These are phyloP conservation scores for Ageneiosus marmoratus DNA, from an alignment of 2,113 vertebrate species.

Conservation along the genomic window DNA sequence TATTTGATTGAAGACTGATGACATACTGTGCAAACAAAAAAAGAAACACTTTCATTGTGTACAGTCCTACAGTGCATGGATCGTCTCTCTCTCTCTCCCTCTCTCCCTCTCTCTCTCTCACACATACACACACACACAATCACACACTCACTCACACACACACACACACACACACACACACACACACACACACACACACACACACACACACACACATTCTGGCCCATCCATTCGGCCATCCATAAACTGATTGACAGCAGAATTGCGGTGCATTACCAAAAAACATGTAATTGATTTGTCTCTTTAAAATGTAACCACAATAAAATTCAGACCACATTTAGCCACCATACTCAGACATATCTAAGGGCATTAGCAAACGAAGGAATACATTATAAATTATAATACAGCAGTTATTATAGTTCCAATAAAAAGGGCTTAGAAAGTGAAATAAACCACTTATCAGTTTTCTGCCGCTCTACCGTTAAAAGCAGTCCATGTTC, in stretches of 20 bases:
- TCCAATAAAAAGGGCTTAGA: slow-evolving; percentile 76
- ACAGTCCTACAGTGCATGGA: slow-evolving; percentile 56
- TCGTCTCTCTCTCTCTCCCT: slow-evolving; percentile 54
- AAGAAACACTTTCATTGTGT: slow-evolving; percentile 53
- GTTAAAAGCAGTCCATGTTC: slow-evolving; percentile 78
- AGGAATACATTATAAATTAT: slow-evolving; percentile 82
- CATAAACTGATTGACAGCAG: slow-evolving; percentile 60
- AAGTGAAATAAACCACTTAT: slow-evolving; percentile 79
- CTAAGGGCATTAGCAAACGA: slow-evolving; percentile 74
- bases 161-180: slow-evolving; percentile 3
- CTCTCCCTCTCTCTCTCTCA: background rate
- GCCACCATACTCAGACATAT: slow-evolving; percentile 63
- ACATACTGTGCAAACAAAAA: slow-evolving; percentile 50
- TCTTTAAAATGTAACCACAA: slow-evolving; percentile 73
- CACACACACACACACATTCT: slow-evolving; percentile 39
- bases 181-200: background rate
- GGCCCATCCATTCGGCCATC: slow-evolving; percentile 65
- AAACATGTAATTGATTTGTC: slow-evolving; percentile 75
- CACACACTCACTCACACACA: too few species aligned
- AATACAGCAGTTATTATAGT: slow-evolving; percentile 79
- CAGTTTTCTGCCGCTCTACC: slow-evolving; percentile 70
- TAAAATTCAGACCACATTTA: slow-evolving; percentile 69
- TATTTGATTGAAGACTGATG: slow-evolving; percentile 61
- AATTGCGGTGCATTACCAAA: slow-evolving; percentile 68
- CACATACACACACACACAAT: background rate